These are phyloP conservation scores for Lithodes maja DNA, from an alignment of 2,888 invertebrate genomes.

Conservation along the genomic window DNA sequence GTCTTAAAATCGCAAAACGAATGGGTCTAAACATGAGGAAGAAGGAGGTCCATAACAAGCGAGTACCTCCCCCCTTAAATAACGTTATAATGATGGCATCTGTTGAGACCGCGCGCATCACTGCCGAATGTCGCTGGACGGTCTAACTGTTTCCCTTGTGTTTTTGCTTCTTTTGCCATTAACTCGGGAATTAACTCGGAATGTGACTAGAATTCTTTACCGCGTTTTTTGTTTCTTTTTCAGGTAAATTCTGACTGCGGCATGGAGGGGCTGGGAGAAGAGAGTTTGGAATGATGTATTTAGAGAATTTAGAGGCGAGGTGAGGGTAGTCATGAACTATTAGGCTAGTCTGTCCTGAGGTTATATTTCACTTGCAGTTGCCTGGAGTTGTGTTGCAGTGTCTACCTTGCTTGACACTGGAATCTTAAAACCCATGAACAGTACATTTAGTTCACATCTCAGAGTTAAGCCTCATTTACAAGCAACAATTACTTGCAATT, in stretches of 20 bases:
- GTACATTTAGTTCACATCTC: too few relatives aligned
- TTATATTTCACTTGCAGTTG: conserved; percentile 13
- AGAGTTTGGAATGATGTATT: neutral
- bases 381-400: too few relatives aligned
- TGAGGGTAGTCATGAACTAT: conserved; percentile 23
- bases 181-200: conserved; percentile 3
- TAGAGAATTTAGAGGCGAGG: conserved; percentile 1
- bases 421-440: too few relatives aligned
- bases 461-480: too few relatives aligned
- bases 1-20: too few relatives aligned
- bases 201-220: conserved; percentile 18
- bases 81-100: conserved; percentile 65
- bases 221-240: conserved; percentile 4
- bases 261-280: neutral
- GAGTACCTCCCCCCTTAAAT: conserved; percentile 5
- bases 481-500: too few relatives aligned
- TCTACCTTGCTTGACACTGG: too few relatives aligned
- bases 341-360: neutral
- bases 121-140: conserved; percentile 46
- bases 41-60: too few relatives aligned
- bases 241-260: neutral
- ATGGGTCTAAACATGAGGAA: too few relatives aligned
- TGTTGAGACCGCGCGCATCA: conserved; percentile 33
- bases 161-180: conserved; percentile 27
- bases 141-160: neutral